phyloP scores from a whole-genome alignment of 1,140 invertebrate genomes.

The Drosophila carrolli region DNA sequence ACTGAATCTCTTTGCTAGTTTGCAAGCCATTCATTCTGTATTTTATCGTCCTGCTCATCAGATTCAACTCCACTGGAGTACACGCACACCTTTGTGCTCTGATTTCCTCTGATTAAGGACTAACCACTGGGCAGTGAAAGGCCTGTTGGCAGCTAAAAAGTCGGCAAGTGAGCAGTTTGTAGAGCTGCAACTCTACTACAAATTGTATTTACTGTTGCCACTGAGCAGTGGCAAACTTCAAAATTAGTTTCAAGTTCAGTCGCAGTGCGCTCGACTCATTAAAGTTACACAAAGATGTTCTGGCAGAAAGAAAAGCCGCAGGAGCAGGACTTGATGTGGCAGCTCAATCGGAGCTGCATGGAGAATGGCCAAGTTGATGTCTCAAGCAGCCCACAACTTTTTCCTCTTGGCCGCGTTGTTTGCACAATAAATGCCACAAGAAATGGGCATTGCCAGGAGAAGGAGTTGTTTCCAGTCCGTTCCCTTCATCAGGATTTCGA shows the following conservation, averaged over 20 bases:
- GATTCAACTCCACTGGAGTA: neutral
- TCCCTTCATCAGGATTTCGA: conserved; percentile 56
- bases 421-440: conserved; percentile 67
- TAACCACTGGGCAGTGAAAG: conserved; percentile 17
- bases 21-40: neutral
- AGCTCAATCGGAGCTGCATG: conserved; percentile 51
- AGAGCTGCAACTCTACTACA: conserved; percentile 32
- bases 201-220: conserved; percentile 57
- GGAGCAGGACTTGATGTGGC: conserved; percentile 23
- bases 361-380: conserved; percentile 53
- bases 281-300: conserved; percentile 58
- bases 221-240: conserved; percentile 34
- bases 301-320: conserved; percentile 17
- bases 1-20: too few species aligned
- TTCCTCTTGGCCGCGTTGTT: conserved; percentile 42
- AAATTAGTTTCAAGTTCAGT: conserved; percentile 50
- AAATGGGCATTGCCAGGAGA: conserved; percentile 13
- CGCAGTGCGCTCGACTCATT: conserved; percentile 64
- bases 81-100: conserved; percentile 22
- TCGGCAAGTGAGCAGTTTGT: conserved; percentile 13
- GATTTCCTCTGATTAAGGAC: conserved; percentile 38
- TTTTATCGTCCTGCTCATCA: conserved; percentile 7
- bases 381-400: conserved; percentile 62
- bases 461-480: neutral
- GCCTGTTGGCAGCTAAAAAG: conserved; percentile 28